A percentile compares a stretch with the other conserved stretches of the same genome.
phyloP scores from a whole-genome alignment of 2,888 invertebrate genomes.

The Athalia cordata region DNA sequence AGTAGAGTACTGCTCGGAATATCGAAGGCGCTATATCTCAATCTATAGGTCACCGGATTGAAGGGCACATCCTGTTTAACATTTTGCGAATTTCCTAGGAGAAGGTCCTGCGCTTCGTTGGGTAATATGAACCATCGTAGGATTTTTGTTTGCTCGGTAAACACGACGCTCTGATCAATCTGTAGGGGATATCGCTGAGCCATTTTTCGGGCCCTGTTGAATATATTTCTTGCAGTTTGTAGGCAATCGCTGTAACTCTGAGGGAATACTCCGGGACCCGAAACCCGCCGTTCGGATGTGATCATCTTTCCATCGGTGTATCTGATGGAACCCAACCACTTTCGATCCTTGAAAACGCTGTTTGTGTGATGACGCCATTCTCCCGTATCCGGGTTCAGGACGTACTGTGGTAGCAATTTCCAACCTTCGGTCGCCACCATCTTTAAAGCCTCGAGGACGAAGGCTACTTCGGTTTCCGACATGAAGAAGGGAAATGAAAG shows the following conservation, averaged over 20 bases:
- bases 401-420: conserved; percentile 91
- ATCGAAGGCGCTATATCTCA: conserved; percentile 52
- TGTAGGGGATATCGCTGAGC: conserved; percentile 84
- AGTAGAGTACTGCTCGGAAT: conserved; percentile 51
- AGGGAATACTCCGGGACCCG: conserved; percentile 84
- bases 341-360: conserved; percentile 85
- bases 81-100: conserved; percentile 84
- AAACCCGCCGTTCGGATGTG: conserved; percentile 82
- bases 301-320: conserved; percentile 86
- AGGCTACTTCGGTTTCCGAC: conserved; percentile 86
- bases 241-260: conserved; percentile 86
- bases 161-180: conserved; percentile 82
- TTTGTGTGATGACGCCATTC: conserved; percentile 93
- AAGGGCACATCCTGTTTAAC: conserved; percentile 87
- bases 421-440: conserved; percentile 93
- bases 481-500: conserved; percentile 91
- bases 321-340: conserved; percentile 86
- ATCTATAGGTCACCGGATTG: conserved; percentile 78
- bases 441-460: conserved; percentile 88
- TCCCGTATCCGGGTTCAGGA: conserved; percentile 90
- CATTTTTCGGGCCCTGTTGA: conserved; percentile 85
- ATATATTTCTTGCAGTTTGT: conserved; percentile 86
- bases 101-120: conserved; percentile 87
- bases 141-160: conserved; percentile 79
- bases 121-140: conserved; percentile 93